Evolutionary conservation across 1,140 invertebrate genomes (phyloP), one percentile per base, ranked within the genome.

Genomic region (Sycophaga agraensis): DNA sequence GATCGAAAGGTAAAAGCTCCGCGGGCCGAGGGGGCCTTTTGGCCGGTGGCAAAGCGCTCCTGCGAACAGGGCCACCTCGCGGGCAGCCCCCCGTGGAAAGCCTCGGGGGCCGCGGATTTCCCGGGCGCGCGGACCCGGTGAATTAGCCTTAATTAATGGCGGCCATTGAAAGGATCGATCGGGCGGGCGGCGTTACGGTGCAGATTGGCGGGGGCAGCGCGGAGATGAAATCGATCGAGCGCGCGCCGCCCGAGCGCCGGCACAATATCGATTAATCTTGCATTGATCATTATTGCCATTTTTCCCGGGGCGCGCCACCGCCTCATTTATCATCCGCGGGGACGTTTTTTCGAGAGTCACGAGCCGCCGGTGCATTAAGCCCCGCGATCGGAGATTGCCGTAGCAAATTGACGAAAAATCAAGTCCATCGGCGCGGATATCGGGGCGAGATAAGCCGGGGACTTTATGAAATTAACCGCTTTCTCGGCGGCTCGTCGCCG

Each of bases 221-320:
- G 14, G 12, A 55, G 51, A 53, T 45, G 50, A 55, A 54, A 50
- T 49, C 59, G 59, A 55, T 60, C 58, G 49, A 60, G 35, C 40
- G 49, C 26, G 49, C 19, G 34, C 26, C 16, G 31, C n/a, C 8
- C 35, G 22, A 58, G 50, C 53, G 35, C 45, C 53, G 21, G 31
- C 34, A 61, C 50, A 55, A 61, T 61, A 58, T 63, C 61, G 61
- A 63, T 63, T 63, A 63, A 63, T 63, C 54, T 63, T 63, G 48
- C n/a, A 57, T 63, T 63, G 61, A 63, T 63, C 54, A 58, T 63
- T 57, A 63, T 63, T 63, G 45, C 48, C 37, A 63, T 63, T 63
- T 63, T 63, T 63, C 39, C 48, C n/a, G 39, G 17, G 14, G 14
- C 14, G 42, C 49, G n/a, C n/a, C n/a, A n/a, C n/a, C n/a, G n/a